Evolutionary conservation across 2,113 vertebrate genomes (phyloP).

Genomic region (Tyrannus savana): DNA sequence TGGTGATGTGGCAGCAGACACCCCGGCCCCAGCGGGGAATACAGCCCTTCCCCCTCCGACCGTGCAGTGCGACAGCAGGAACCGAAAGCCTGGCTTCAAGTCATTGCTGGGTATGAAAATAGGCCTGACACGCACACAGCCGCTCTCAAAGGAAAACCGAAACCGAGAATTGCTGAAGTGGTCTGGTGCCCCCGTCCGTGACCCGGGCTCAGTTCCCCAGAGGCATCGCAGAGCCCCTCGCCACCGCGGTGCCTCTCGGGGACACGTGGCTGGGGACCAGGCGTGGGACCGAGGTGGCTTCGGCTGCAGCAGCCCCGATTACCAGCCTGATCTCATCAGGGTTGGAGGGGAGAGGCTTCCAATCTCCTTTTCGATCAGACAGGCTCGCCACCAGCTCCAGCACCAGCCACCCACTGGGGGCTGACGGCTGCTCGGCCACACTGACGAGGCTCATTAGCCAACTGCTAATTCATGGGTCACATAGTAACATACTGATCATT

Average conservation of each 20-base stretch:
- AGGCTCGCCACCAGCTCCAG: background rate
- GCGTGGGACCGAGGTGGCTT: background rate
- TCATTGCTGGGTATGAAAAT: constrained; percentile 46
- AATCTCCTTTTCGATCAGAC: background rate
- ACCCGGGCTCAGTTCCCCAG: constrained; percentile 68
- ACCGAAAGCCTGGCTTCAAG: constrained; percentile 73
- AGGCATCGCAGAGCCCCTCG: background rate
- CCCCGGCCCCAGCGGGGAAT: background rate
- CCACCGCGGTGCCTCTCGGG: background rate
- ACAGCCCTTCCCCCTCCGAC: constrained; percentile 27
- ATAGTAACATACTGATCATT: background rate
- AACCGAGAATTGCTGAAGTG: constrained; percentile 65
- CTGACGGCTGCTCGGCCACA: background rate
- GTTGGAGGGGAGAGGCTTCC: background rate
- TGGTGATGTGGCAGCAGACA: background rate
- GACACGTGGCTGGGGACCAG: background rate
- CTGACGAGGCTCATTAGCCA: background rate
- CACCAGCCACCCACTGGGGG: background rate
- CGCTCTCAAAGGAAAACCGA: constrained; percentile 76
- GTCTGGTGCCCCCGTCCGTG: constrained; percentile 25
- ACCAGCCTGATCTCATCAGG: background rate
- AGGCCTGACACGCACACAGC: constrained; percentile 63
- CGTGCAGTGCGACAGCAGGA: constrained; percentile 51
- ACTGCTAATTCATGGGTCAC: constrained; percentile 29
- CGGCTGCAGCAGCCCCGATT: accelerated